Evolutionary conservation across 2,888 invertebrate genomes (phyloP).

Genomic region (Podabrus alpinus): DNA sequence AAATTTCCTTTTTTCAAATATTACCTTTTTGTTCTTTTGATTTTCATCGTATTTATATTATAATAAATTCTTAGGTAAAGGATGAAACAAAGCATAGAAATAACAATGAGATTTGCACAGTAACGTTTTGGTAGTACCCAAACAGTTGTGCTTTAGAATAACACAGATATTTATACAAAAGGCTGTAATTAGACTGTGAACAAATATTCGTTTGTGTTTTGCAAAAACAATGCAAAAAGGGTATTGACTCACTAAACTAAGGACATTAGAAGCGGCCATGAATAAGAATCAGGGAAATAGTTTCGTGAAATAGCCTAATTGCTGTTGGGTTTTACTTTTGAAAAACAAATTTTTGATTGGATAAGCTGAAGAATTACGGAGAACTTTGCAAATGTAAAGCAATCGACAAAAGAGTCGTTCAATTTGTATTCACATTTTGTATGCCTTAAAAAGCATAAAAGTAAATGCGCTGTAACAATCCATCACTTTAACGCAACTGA

Average conservation of each 20-base stretch:
- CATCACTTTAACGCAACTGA: background rate
- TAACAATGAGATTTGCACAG: constrained; percentile 7
- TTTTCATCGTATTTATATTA: background rate
- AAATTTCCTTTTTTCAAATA: background rate
- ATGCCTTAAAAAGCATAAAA: background rate
- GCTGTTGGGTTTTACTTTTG: background rate
- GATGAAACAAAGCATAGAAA: constrained; percentile 1
- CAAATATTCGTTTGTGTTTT: constrained; percentile 7
- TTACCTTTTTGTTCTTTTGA: background rate
- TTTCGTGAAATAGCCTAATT: background rate
- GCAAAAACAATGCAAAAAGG: constrained; percentile 6
- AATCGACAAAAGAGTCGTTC: background rate
- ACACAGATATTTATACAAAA: constrained; percentile 5
- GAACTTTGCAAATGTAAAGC: background rate
- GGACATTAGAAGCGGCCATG: background rate
- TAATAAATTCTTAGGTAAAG: background rate
- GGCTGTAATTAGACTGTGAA: constrained; percentile 12
- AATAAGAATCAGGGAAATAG: background rate
- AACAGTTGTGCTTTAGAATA: background rate
- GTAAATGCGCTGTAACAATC: background rate
- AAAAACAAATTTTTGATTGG: background rate
- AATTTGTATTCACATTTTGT: background rate
- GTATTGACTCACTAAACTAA: background rate
- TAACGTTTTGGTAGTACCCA: background rate
- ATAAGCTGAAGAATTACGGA: background rate